Evolutionary conservation across 2,888 invertebrate species (phyloP).

Genomic region (Frankliniella intonsa): DNA sequence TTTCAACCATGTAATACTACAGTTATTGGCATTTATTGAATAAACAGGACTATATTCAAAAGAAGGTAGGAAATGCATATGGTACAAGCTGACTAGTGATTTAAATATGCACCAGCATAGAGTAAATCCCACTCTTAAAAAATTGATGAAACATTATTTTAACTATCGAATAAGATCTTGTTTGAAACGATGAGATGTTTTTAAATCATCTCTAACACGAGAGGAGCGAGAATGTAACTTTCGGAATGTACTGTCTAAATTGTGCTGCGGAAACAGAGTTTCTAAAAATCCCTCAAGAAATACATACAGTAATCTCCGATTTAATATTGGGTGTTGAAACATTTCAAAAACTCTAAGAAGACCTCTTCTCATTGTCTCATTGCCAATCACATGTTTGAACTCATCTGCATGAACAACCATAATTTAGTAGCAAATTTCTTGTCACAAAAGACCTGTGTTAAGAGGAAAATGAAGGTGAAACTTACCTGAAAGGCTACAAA

Average conservation of each 20-base stretch:
- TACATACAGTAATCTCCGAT: constrained; percentile 76
- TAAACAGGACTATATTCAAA: too few species aligned
- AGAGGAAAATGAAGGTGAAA: neutral
- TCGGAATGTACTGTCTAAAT: constrained; percentile 64
- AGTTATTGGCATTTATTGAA: neutral
- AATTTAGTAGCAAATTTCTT: neutral
- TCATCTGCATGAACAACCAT: constrained; percentile 60
- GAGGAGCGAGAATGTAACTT: constrained; percentile 58
- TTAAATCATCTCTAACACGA: constrained; percentile 29
- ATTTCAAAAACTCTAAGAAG: constrained; percentile 79
- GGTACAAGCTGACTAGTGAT: too few species aligned
- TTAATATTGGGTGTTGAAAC: constrained; percentile 80
- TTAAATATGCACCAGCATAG: too few species aligned
- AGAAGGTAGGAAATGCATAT: too few species aligned
- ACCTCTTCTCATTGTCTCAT: constrained; percentile 79
- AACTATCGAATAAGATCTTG: neutral
- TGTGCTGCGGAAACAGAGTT: constrained; percentile 74
- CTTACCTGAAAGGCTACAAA: constrained; percentile 75
- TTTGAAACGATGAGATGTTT: neutral
- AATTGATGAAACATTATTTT: neutral
- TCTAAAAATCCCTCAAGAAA: constrained; percentile 75
- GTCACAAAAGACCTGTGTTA: neutral
- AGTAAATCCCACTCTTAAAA: too few species aligned
- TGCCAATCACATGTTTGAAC: constrained; percentile 81
- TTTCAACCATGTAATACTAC: too few species aligned